phyloP scores from a whole-genome alignment of 2,113 vertebrate species.

The Diadophis punctatus region DNA sequence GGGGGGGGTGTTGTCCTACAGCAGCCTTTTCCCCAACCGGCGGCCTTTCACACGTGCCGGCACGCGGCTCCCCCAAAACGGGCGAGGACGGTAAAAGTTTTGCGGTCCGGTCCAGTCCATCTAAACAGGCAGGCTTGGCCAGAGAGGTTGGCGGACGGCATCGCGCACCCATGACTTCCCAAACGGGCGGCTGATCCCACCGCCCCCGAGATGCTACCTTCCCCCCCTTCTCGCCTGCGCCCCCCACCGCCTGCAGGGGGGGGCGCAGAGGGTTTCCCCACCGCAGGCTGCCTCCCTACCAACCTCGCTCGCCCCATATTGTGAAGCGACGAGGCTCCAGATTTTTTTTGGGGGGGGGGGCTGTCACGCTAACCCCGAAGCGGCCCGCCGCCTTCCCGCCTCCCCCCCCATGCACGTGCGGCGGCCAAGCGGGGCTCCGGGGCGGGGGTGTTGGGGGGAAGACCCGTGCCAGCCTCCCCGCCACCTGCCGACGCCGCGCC shows the following conservation, averaged over 20 bases:
- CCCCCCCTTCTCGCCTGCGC: not conserved
- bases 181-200: too few species aligned
- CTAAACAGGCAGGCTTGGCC: not conserved
- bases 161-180: not conserved
- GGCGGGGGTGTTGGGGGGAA: not conserved
- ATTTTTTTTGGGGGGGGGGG: too few species aligned
- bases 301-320: not conserved
- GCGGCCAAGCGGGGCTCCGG: not conserved
- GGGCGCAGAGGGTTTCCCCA: too few species aligned
- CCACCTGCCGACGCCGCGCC: not conserved
- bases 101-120: not conserved
- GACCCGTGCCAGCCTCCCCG: not conserved
- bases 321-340: not conserved
- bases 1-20: not conserved
- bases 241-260: not conserved
- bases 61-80: not conserved
- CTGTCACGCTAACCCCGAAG: not conserved
- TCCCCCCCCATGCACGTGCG: not conserved
- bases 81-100: too few species aligned
- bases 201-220: too few species aligned
- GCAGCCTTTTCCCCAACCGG: not conserved
- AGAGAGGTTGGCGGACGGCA: not conserved
- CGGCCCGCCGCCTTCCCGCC: not conserved
- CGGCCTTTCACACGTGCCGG: not conserved
- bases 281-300: not conserved